Percentiles rank a stretch among this genome's conserved stretches.
These are phyloP conservation scores for Aplodontia rufa DNA, from an alignment of 2,113 vertebrate genomes.

Conservation along the genomic window DNA sequence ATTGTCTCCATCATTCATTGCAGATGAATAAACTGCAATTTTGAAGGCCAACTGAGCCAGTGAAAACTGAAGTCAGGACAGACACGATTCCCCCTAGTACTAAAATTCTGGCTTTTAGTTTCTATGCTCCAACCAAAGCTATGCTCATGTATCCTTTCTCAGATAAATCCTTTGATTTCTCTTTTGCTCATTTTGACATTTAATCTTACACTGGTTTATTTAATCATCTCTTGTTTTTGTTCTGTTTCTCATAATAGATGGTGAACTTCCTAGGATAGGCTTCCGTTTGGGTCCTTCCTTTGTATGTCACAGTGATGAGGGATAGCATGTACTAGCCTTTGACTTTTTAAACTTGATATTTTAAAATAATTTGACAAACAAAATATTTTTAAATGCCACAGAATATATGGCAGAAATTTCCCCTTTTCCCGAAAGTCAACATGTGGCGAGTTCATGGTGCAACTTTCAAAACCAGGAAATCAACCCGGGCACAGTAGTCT, in stretches of 20 bases:
- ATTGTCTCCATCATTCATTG: background rate
- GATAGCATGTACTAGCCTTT: background rate
- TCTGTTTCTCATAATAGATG: background rate
- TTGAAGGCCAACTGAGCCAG: background rate
- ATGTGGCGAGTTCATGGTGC: background rate
- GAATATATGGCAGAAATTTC: background rate
- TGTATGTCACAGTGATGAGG: background rate
- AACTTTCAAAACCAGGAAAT: background rate
- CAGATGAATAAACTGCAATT: background rate
- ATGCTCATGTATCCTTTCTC: background rate
- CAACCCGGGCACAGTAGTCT: background rate
- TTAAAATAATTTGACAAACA: slow-evolving; percentile 19
- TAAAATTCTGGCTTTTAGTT: background rate
- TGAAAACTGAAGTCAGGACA: background rate
- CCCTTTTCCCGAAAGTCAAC: background rate
- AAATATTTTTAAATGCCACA: background rate
- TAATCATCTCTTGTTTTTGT: background rate
- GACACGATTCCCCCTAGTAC: background rate
- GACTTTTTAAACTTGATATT: background rate
- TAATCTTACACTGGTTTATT: background rate
- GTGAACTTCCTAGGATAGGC: background rate
- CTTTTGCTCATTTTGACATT: background rate
- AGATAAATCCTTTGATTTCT: background rate
- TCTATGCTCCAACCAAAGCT: background rate
- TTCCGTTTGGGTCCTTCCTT: background rate